These are phyloP conservation scores for Diachrysia chrysitis DNA, from an alignment of 2,888 invertebrate genomes.

Conservation along the genomic window DNA sequence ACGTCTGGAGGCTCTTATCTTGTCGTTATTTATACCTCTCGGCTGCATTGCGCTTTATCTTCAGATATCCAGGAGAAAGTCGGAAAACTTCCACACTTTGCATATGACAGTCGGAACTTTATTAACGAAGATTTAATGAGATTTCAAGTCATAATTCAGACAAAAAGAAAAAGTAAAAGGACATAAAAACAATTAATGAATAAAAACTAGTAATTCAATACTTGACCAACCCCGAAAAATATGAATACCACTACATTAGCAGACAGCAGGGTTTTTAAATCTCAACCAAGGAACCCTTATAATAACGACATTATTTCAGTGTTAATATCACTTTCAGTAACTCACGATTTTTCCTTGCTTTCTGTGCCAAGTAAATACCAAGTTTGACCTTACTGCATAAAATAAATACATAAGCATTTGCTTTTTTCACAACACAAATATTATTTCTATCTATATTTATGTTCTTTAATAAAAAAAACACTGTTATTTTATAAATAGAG, in stretches of 20 bases:
- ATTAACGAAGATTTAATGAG: background rate
- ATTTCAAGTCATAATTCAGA: too few relatives aligned
- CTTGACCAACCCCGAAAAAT: too few relatives aligned
- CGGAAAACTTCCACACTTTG: constrained; percentile 20
- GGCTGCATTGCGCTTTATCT: constrained; percentile 35
- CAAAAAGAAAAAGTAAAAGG: too few relatives aligned
- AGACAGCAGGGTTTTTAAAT: too few relatives aligned
- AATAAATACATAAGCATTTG: background rate
- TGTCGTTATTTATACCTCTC: constrained; percentile 50
- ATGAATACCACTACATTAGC: too few relatives aligned
- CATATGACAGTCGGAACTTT: background rate
- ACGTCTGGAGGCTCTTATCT: constrained; percentile 36
- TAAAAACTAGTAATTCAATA: too few relatives aligned
- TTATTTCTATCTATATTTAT: background rate
- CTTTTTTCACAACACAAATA: background rate
- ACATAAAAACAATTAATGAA: too few relatives aligned
- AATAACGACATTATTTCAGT: background rate
- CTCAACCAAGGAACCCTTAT: background rate
- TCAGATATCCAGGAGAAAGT: constrained; percentile 33
- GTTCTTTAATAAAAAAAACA: background rate
- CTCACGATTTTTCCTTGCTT: background rate
- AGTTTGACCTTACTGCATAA: background rate
- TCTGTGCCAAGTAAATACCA: background rate
- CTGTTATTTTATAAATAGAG: background rate
- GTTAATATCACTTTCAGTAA: background rate